Evolutionary conservation across 37 sponge, comb jelly and placozoan genomes (phyloP).

Genomic region (Spongilla lacustris): DNA sequence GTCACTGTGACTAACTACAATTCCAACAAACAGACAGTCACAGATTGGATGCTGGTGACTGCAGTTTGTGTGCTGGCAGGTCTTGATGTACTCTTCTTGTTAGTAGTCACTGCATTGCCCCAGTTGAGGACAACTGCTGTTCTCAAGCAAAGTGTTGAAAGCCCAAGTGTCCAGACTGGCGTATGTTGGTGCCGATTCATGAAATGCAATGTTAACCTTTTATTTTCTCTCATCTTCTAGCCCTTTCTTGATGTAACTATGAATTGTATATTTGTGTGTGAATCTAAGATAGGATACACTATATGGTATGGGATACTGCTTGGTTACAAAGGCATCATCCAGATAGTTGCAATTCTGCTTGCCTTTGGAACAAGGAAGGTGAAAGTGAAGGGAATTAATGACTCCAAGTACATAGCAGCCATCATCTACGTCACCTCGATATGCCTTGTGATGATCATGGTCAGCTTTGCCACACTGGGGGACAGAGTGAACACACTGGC

Average conservation of each 20-base stretch:
- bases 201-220: too few species aligned
- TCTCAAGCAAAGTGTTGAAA: too few species aligned
- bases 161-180: too few species aligned
- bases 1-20: neutral
- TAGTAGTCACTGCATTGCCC: slow-evolving; percentile 9
- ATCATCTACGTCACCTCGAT: slow-evolving; percentile 55
- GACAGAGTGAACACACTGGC: slow-evolving; percentile 24
- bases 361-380: slow-evolving; percentile 66
- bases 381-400: slow-evolving; percentile 61
- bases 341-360: slow-evolving; percentile 40
- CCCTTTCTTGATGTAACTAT: neutral
- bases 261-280: slow-evolving; percentile 23
- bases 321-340: slow-evolving; percentile 52
- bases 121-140: neutral
- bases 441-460: slow-evolving; percentile 32
- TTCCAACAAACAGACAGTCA: neutral
- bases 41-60: slow-evolving; percentile 44
- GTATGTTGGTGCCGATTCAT: too few species aligned
- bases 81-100: slow-evolving; percentile 36
- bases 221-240: slow-evolving; percentile 4
- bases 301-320: slow-evolving; percentile 50
- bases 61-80: slow-evolving; percentile 31
- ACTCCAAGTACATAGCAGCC: slow-evolving; percentile 53
- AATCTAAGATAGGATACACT: neutral
- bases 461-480: slow-evolving; percentile 19